Evolutionary conservation across 2,113 vertebrate genomes (phyloP).

Genomic region (Eudyptes chrysolophus): DNA sequence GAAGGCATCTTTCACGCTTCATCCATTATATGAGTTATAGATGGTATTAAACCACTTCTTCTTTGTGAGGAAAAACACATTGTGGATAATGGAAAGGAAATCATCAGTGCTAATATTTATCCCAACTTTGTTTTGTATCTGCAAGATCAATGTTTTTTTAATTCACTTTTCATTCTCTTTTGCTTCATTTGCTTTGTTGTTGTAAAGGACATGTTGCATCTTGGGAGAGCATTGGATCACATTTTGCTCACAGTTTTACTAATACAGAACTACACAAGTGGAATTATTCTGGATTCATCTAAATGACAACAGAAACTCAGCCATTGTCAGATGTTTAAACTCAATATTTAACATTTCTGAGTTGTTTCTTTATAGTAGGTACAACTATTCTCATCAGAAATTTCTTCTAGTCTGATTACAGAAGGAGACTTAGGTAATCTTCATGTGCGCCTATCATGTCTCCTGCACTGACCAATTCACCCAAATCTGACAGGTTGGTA

Average conservation of each 20-base stretch:
- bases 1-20: conserved; percentile 58
- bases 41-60: conserved; percentile 17
- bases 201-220: background rate
- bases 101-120: conserved; percentile 40
- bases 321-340: background rate
- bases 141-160: conserved; percentile 27
- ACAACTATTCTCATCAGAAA: background rate
- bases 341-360: background rate
- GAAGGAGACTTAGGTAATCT: background rate
- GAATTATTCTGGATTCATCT: background rate
- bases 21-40: conserved; percentile 58
- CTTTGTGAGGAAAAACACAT: background rate
- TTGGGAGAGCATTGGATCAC: background rate
- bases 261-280: background rate
- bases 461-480: background rate
- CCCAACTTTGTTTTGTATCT: conserved; percentile 24
- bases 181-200: conserved; percentile 39
- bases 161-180: conserved; percentile 35
- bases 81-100: conserved; percentile 48
- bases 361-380: background rate
- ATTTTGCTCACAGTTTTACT: background rate
- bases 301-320: background rate
- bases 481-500: background rate
- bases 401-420: background rate
- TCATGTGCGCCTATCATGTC: rapidly evolving